Percentiles rank a stretch among this genome's conserved stretches.
Evolutionary conservation across 2,797 vertebrate genomes (phyloP).

Genomic region (Poeciliopsis gracilis): DNA sequence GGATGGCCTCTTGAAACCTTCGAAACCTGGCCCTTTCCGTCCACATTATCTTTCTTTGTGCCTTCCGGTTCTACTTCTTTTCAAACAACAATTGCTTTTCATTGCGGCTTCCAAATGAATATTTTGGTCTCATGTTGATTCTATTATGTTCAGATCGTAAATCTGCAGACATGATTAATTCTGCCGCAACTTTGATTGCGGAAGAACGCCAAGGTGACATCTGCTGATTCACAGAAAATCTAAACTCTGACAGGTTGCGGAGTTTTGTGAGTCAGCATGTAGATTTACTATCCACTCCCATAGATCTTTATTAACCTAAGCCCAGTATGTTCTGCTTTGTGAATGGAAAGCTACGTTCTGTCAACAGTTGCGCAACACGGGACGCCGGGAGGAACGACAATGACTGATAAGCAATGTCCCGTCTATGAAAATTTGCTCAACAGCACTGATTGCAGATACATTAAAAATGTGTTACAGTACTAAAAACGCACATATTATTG

Average conservation of each 20-base stretch:
- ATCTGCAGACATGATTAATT: neutral
- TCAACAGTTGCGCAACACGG: constrained; percentile 17
- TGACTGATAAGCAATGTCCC: constrained; percentile 13
- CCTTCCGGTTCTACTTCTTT: too few species aligned
- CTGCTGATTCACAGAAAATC: neutral
- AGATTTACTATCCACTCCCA: constrained; percentile 18
- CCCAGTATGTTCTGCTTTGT: neutral
- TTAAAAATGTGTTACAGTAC: neutral
- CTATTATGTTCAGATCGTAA: neutral
- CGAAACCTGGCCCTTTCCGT: neutral
- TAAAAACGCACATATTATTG: neutral
- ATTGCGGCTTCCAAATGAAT: neutral
- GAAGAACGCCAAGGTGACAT: neutral
- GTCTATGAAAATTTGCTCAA: constrained; percentile 26
- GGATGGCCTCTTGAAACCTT: neutral
- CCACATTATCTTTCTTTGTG: neutral
- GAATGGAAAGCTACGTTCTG: constrained; percentile 30
- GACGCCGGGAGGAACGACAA: neutral
- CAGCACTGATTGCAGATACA: neutral
- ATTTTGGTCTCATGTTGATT: neutral
- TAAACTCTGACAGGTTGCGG: neutral
- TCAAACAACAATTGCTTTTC: neutral
- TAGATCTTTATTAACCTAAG: neutral
- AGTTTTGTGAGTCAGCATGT: neutral
- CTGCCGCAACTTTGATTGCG: neutral